A percentile compares a stretch with the other conserved stretches of the same genome.
Evolutionary conservation across 2,797 vertebrate species (phyloP).

Genomic region (Melanotaenia maccullochi): DNA sequence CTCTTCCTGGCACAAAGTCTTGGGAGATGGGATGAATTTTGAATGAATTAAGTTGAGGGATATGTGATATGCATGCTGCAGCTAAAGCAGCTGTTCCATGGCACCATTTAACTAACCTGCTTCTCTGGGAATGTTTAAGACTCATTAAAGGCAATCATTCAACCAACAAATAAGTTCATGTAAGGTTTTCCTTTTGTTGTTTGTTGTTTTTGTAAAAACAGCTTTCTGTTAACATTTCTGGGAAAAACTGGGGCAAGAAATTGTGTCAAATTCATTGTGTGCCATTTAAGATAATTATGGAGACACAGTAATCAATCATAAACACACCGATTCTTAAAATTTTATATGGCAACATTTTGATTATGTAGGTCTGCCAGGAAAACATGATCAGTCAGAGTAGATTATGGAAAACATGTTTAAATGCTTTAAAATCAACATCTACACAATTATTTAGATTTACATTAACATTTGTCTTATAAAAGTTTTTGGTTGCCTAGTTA

Average conservation of each 20-base stretch:
- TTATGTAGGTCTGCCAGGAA: background rate
- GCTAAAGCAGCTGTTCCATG: slow-evolving; percentile 47
- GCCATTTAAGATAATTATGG: background rate
- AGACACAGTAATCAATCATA: background rate
- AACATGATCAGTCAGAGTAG: background rate
- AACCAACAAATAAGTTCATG: slow-evolving; percentile 33
- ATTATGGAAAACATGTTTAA: background rate
- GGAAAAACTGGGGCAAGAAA: background rate
- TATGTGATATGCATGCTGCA: slow-evolving; percentile 30
- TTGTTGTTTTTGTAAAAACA: background rate
- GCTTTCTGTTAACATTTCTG: slow-evolving; percentile 4
- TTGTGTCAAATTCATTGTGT: background rate
- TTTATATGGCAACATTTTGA: slow-evolving; percentile 10
- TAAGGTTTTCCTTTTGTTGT: background rate
- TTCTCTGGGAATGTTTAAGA: slow-evolving; percentile 51
- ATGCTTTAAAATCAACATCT: background rate
- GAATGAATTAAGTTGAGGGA: slow-evolving; percentile 31
- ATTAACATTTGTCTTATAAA: background rate
- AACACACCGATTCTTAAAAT: background rate
- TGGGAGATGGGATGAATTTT: slow-evolving; percentile 40
- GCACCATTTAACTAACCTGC: slow-evolving; percentile 41
- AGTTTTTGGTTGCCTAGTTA: background rate
- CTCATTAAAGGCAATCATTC: slow-evolving; percentile 49
- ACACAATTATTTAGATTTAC: background rate
- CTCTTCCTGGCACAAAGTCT: slow-evolving; percentile 61